phyloP scores from a whole-genome alignment of 2,888 invertebrate species.

The Dorcus parallelipipedus region DNA sequence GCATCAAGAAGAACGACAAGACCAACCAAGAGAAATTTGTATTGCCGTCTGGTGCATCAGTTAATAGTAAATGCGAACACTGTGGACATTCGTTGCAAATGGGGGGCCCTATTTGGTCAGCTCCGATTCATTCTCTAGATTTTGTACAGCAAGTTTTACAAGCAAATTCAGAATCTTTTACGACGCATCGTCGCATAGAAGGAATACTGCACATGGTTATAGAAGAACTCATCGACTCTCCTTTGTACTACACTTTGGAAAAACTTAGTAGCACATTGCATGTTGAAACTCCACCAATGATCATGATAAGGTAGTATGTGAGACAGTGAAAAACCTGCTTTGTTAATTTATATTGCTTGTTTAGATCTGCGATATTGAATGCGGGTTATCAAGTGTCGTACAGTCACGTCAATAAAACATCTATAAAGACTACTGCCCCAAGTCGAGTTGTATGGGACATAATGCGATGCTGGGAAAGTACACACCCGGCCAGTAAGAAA shows the following conservation, averaged over 20 bases:
- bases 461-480: constrained; percentile 73
- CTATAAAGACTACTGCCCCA: constrained; percentile 93
- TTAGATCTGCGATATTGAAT: constrained; percentile 84
- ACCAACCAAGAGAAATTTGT: constrained; percentile 60
- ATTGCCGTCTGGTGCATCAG: constrained; percentile 68
- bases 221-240: constrained; percentile 81
- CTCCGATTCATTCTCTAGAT: constrained; percentile 72
- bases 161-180: constrained; percentile 51
- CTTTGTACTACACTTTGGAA: constrained; percentile 84
- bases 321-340: neutral
- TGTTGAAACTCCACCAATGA: constrained; percentile 66
- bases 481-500: constrained; percentile 63
- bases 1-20: constrained; percentile 56
- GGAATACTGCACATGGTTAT: constrained; percentile 77
- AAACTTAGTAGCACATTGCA: constrained; percentile 72
- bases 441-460: constrained; percentile 87
- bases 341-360: constrained; percentile 23
- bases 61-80: constrained; percentile 65
- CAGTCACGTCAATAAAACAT: constrained; percentile 84
- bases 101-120: constrained; percentile 95
- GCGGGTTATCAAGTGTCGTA: constrained; percentile 88
- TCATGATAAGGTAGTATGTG: constrained; percentile 59
- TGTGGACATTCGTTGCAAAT: constrained; percentile 76
- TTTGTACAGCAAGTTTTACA: constrained; percentile 71
- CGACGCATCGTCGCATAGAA: constrained; percentile 71